A percentile compares a stretch with the other conserved stretches of the same genome.
phyloP scores from a whole-genome alignment of 2,797 vertebrate species.

The Notolepis coatsorum region DNA sequence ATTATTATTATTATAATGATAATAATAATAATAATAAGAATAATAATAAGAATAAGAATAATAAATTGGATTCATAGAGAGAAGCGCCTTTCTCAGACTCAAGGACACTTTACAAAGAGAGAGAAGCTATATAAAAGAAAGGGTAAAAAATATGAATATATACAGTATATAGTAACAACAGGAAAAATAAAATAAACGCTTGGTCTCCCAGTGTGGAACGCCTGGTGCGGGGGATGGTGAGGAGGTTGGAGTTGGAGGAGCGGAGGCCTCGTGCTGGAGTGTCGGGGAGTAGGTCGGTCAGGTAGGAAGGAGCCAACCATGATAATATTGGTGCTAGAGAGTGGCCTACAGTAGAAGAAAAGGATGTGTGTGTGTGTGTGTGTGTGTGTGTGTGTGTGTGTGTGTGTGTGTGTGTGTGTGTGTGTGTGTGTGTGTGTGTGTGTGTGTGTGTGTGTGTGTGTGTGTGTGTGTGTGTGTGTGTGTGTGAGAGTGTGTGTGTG shows the following conservation, averaged over 20 bases:
- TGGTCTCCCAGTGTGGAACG: neutral
- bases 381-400: conserved; percentile 9
- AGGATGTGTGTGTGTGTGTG: neutral
- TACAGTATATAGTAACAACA: neutral
- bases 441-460: neutral
- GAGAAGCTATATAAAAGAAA: no score
- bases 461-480: conserved; percentile 5
- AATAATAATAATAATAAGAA: no score
- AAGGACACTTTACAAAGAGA: no score
- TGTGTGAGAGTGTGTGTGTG: neutral
- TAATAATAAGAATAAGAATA: no score
- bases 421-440: neutral
- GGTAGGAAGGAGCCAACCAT: no score
- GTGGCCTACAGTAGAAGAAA: conserved; percentile 1
- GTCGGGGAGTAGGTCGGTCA: neutral
- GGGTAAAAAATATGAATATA: no score
- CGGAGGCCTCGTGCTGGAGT: neutral
- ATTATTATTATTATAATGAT: no score
- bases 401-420: neutral
- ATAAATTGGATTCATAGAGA: no score
- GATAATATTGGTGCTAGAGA: no score
- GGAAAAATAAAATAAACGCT: conserved; percentile 9
- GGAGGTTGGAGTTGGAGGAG: neutral
- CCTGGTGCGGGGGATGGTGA: neutral
- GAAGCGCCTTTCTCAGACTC: no score